Base-by-base conservation (phyloP, 37 sponge, comb jelly and placozoan genomes). In the Ianthella basta region DNA sequence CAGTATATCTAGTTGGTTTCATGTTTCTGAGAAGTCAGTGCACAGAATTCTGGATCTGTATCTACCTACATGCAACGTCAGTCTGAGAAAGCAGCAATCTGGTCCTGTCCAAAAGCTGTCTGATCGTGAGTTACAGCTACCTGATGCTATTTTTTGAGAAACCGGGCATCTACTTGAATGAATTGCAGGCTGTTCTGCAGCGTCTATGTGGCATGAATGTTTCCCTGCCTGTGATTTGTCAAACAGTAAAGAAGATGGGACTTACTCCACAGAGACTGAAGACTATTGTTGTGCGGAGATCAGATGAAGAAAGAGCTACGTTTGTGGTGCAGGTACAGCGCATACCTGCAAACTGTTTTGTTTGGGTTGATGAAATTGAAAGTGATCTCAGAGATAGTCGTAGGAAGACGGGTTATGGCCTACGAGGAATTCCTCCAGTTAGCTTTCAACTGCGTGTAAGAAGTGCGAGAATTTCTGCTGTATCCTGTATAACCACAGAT, bases 311-410 rank as follows among this genome's bases (percentile, higher is more conserved):
- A 15, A 15, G 82, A 18, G 24, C 30, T 0, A 15, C 6, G 40
- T 82, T 82, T 19, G 37, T 82, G 41, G 82, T 38, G 24, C 63
- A 82, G 60, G 39, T 82, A 27, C 39, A 21, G 40, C 0, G 10
- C n/a, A 37, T 41, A 60, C 39, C 37, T 82, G 66, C 82, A 32
- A 24, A 32, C 12, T 44, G 50, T 44, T 44, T 44, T 44, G 50
- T 44, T 44, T 44, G 50, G 50, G 50, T 83, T 18, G 84, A 83
- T 53, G 73, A 83, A 54, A 83, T 72, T 30, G 84, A 72, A 6
- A 54, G 16, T 35, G 38, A 68, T 27, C 29, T 23, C 18, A 66
- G 33, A 27, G 67, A 83, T 68, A 44, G 69, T 32, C 23, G 54
- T 32, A 83, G 83, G 60, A 35, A 41, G 38, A 60, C 59, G 59